Evolutionary conservation across 2,113 vertebrate genomes (phyloP), one percentile per base, ranked within the genome.

Genomic region (Colistium nudipinnis): DNA sequence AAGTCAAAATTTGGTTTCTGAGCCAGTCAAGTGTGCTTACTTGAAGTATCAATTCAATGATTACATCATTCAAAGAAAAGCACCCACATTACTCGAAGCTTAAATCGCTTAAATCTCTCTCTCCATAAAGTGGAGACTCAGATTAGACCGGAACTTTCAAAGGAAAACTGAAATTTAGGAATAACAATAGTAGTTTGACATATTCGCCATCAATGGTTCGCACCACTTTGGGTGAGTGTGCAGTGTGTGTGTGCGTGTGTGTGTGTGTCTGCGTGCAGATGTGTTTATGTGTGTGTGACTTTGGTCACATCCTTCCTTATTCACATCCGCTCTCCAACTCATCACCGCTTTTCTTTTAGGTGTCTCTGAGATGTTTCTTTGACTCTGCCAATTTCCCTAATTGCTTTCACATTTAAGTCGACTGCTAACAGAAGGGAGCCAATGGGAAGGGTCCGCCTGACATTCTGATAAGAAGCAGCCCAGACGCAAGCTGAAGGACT

Each of bases 341-440:
- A 70, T 80, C 80, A 62, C 52, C 39, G 47, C 62, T 65, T 60
- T 76, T 83, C 78, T 75, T 79, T 80, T 62, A 76, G 59, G 56
- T 80, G 76, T 76, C 78, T 81, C 70, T 71, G 48, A 59, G 70
- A 84, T 79, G 74, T 80, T 82, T 88, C 76, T 82, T 84, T 80
- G 76, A 87, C 82, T 87, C 61, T 6, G 41, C 63, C 80, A 87
- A 78, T 90, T 89, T 84, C 78, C 71, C 69, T 87, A 90, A 88
- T 90, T 90, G 86, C 87, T 87, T 90, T 89, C 82, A 89, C 85
- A 88, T 90, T 91, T 84, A 83, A 79, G 72, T 73, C 87, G 68
- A 53, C 68, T 79, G 74, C 87, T 86, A 80, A 88, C 84, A 81
- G 85, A 76, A 35, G 56, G 28, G 36, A 81, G 82, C 78, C 82